Percentiles rank a stretch among this genome's conserved stretches.
Evolutionary conservation across 1,140 invertebrate species (phyloP).

Genomic region (Amyelois transitella): DNA sequence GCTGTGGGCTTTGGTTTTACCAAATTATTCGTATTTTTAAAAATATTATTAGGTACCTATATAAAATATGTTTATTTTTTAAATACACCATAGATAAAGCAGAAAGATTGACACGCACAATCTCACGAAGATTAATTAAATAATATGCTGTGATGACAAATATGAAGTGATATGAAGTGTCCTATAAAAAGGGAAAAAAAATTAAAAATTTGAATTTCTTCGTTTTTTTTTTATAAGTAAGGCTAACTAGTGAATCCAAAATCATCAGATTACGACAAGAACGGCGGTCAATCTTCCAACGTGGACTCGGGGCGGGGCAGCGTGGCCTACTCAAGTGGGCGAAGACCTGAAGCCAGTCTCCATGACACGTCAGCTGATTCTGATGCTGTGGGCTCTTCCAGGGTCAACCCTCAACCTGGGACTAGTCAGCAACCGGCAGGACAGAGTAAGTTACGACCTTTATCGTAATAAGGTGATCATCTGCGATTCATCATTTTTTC

Average conservation of each 20-base stretch:
- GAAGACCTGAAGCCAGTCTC: constrained; percentile 69
- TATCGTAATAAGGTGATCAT: too few relatives aligned
- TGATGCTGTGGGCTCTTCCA: constrained; percentile 49
- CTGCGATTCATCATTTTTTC: too few relatives aligned
- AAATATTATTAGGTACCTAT: too few relatives aligned
- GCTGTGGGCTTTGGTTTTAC: too few relatives aligned
- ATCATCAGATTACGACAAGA: constrained; percentile 83
- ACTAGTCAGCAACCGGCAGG: constrained; percentile 47
- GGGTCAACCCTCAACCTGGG: constrained; percentile 46
- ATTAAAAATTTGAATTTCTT: too few relatives aligned
- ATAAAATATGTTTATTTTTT: constrained; percentile 15
- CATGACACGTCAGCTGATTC: constrained; percentile 74
- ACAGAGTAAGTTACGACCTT: constrained; percentile 45
- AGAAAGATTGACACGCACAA: background rate
- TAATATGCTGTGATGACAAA: background rate
- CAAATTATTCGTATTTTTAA: too few relatives aligned
- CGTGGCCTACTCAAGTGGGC: constrained; percentile 83
- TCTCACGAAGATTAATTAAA: background rate
- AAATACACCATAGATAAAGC: background rate
- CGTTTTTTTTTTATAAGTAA: too few relatives aligned
- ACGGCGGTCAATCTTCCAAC: constrained; percentile 81
- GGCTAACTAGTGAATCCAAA: too few relatives aligned
- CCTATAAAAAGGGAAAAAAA: too few relatives aligned
- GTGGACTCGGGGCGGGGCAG: constrained; percentile 85
- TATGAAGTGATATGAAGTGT: too few relatives aligned